Conservation (phyloP, 2,113 vertebrate species). For the Columba janthina region DNA sequence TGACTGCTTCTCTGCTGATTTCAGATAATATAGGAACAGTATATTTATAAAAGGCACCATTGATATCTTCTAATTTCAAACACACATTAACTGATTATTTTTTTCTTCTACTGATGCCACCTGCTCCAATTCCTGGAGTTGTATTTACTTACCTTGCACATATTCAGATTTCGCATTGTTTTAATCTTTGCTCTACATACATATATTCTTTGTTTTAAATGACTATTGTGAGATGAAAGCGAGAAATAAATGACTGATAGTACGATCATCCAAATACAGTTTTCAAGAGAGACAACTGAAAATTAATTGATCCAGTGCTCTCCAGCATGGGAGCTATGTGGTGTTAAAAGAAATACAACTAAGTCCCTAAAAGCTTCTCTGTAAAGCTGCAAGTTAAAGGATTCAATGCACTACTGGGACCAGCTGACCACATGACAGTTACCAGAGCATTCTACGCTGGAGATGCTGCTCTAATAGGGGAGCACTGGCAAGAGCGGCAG, state of each 20-base stretch:
- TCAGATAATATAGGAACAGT: neutral
- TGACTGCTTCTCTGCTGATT: conserved; percentile 6
- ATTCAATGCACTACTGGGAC: neutral
- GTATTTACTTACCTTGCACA: neutral
- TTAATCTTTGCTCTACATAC: neutral
- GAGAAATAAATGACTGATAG: neutral
- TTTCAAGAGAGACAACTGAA: neutral
- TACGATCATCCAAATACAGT: neutral
- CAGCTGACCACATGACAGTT: neutral
- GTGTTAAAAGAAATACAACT: neutral
- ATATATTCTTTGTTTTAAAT: neutral
- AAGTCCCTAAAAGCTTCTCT: neutral
- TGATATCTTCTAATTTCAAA: neutral
- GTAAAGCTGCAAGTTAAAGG: neutral
- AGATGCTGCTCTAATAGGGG: neutral
- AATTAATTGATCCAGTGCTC: neutral
- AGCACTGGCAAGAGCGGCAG: neutral
- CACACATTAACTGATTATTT: neutral
- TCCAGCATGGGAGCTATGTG: neutral
- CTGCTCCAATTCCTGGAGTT: neutral
- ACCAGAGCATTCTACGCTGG: neutral
- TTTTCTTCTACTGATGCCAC: neutral
- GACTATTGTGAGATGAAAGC: neutral
- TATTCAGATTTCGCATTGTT: neutral
- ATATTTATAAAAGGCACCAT: neutral